Evolutionary conservation across 2,113 vertebrate genomes (phyloP).

Genomic region (Eidolon helvum): DNA sequence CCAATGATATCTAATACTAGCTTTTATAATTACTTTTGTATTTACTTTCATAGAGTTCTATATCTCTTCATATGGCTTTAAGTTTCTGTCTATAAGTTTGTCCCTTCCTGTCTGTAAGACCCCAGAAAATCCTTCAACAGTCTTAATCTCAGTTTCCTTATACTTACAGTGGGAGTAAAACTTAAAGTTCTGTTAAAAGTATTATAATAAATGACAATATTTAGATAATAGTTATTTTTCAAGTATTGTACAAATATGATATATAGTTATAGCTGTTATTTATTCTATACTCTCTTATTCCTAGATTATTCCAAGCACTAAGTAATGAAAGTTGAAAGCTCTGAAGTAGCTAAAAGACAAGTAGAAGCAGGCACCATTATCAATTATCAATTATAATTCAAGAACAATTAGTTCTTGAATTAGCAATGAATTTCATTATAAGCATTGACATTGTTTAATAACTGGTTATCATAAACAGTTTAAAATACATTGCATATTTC

Average conservation of each 20-base stretch:
- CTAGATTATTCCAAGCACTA: not conserved
- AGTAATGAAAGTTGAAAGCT: not conserved
- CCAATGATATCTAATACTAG: not conserved
- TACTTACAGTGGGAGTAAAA: not conserved
- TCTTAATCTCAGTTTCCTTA: constrained; percentile 31
- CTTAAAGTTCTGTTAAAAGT: not conserved
- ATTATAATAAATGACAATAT: not conserved
- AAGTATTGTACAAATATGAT: not conserved
- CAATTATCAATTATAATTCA: not conserved
- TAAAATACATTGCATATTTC: not conserved
- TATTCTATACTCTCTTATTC: not conserved
- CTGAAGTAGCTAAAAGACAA: not conserved
- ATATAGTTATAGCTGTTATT: not conserved
- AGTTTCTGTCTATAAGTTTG: not conserved
- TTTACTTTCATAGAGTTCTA: not conserved
- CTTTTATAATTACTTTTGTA: not conserved
- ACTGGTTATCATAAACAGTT: constrained; percentile 1
- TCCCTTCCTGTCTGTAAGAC: not conserved
- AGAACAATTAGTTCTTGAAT: constrained; percentile 35
- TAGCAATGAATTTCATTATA: constrained; percentile 18
- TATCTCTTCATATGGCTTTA: not conserved
- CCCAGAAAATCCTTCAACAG: not conserved
- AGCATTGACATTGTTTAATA: constrained; percentile 41
- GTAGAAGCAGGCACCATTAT: not conserved
- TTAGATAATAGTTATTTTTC: not conserved